Conservation (phyloP, 1,140 invertebrate species). For the Dendrolimus punctatus region DNA sequence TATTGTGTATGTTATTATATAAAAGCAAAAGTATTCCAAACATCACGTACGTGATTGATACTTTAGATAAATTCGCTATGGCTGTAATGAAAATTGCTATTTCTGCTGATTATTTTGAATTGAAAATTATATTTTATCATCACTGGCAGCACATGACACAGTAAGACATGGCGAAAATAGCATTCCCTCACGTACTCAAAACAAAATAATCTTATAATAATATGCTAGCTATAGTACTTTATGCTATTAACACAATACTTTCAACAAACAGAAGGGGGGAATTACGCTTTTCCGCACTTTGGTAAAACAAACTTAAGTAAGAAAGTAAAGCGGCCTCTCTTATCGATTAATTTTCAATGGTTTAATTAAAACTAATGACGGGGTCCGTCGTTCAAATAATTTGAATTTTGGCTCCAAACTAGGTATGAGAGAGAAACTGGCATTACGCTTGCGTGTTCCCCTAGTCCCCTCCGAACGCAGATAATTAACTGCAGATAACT, state of each 20-base stretch:
- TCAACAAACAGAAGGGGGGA: background rate
- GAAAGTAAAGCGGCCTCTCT: background rate
- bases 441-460: constrained; percentile 35
- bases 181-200: too few species aligned
- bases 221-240: too few species aligned
- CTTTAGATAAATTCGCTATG: too few species aligned
- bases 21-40: too few species aligned
- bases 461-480: constrained; percentile 42
- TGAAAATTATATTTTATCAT: too few species aligned
- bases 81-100: too few species aligned
- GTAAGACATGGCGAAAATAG: too few species aligned
- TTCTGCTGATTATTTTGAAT: too few species aligned
- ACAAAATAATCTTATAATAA: too few species aligned
- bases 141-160: too few species aligned
- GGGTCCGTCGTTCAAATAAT: constrained; percentile 41
- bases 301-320: constrained; percentile 1
- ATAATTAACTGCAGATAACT: constrained; percentile 69
- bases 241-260: background rate
- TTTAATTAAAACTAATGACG: constrained; percentile 65
- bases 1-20: too few species aligned
- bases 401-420: constrained; percentile 34
- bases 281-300: background rate
- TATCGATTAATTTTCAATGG: constrained; percentile 6
- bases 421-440: constrained; percentile 41
- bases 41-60: too few species aligned